These are phyloP conservation scores for Lagorchestes hirsutus DNA, from an alignment of 2,797 vertebrate genomes.

Conservation along the genomic window DNA sequence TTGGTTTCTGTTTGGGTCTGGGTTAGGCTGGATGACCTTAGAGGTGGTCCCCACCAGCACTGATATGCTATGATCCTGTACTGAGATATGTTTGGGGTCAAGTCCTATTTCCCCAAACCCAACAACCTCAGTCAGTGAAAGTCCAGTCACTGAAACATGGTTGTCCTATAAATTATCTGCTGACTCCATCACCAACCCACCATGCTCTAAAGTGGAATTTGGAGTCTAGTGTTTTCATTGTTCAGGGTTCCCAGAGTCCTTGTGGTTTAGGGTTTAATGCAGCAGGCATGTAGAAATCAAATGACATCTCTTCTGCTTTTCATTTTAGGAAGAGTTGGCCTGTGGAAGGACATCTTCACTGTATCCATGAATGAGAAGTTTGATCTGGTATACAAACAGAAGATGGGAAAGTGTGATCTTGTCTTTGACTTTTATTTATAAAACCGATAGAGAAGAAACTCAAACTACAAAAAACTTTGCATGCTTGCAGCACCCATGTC, in stretches of 20 bases:
- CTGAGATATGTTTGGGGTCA: not conserved
- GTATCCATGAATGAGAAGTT: conserved; percentile 99
- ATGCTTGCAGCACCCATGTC: conserved; percentile 82
- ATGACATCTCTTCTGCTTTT: conserved; percentile 67
- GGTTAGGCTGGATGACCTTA: not conserved
- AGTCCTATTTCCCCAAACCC: too few species aligned
- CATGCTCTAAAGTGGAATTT: not conserved
- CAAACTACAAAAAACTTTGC: conserved; percentile 70
- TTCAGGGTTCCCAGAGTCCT: not conserved
- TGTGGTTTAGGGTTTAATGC: rapidly evolving
- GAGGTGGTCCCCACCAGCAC: not conserved
- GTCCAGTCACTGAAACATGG: not conserved
- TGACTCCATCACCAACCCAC: not conserved
- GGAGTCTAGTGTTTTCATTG: not conserved
- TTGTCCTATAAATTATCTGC: not conserved
- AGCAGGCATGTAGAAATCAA: rapidly evolving
- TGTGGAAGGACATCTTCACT: conserved; percentile 99
- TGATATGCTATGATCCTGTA: not conserved
- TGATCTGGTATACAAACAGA: conserved; percentile 95
- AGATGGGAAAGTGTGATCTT: conserved; percentile 98
- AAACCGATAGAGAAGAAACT: conserved; percentile 62
- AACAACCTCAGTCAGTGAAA: not conserved
- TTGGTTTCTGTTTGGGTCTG: not conserved
- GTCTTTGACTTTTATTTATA: conserved; percentile 96
- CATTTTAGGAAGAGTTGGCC: conserved; percentile 93